Evolutionary conservation across 2,797 vertebrate genomes (phyloP).

Genomic region (Psittacula echo): DNA sequence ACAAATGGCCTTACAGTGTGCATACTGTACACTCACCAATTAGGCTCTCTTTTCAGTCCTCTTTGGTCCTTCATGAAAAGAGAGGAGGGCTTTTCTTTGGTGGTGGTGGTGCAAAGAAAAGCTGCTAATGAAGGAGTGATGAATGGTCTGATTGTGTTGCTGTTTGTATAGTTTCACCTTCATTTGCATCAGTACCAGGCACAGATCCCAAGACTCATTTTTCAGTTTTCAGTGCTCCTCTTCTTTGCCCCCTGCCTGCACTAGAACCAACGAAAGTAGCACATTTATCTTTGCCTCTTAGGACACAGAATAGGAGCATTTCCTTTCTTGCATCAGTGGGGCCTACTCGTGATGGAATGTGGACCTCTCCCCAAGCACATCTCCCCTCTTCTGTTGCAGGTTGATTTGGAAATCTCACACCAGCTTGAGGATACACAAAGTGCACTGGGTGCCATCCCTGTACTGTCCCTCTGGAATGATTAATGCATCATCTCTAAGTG

Average conservation of each 20-base stretch:
- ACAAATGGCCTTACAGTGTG: slow-evolving; percentile 36
- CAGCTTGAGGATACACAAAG: background rate
- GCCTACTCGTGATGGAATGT: background rate
- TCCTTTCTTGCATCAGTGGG: background rate
- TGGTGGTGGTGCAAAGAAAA: slow-evolving; percentile 50
- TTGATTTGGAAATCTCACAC: background rate
- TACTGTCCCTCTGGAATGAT: background rate
- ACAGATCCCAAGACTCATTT: slow-evolving; percentile 71
- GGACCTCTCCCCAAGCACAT: background rate
- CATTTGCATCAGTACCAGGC: slow-evolving; percentile 84
- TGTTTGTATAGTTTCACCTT: slow-evolving; percentile 81
- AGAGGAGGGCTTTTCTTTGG: slow-evolving; percentile 47
- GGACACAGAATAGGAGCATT: background rate
- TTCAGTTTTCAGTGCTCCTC: slow-evolving; percentile 67
- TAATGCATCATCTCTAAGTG: background rate
- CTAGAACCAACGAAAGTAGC: slow-evolving; percentile 27
- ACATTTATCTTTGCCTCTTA: slow-evolving; percentile 55
- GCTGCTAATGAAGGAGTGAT: slow-evolving; percentile 77
- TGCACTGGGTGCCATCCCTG: background rate
- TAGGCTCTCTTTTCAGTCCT: slow-evolving; percentile 65
- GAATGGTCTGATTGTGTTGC: slow-evolving; percentile 80
- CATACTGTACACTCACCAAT: slow-evolving; percentile 56
- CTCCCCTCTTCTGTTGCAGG: background rate
- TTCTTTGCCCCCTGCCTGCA: slow-evolving; percentile 16
- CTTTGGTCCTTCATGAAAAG: slow-evolving; percentile 60